Base-by-base conservation (phyloP, 1,140 invertebrate genomes). In the Leptinotarsa undecemlineata region DNA sequence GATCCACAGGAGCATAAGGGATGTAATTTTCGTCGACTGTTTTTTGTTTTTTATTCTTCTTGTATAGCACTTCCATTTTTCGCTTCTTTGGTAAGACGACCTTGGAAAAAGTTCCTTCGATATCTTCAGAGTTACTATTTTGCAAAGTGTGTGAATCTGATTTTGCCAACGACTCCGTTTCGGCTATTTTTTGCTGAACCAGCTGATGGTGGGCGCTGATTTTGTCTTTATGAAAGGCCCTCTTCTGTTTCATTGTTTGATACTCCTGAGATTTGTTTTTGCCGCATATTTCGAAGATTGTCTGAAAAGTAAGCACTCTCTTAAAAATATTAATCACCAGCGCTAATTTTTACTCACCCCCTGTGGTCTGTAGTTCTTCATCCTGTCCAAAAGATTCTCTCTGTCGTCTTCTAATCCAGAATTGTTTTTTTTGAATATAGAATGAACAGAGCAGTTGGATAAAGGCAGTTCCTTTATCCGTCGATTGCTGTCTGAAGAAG, bases 231-330 rank as follows among this genome's bases (percentile, higher is more conserved):
- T 94, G 87, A 82, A 90, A 86, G 75, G 87, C 79, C 68, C 92
- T 87, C 84, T 93, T 94, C 15, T 87, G 85, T 85, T 93, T 92
- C 93, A 94, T 94, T 0, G 91, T 88, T 68, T 89, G 78, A 79
- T 91, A 91, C 81, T 91, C 90, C 2, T 88, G 86, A 0, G 92
- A 94, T 76, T 95, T 95, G 71, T 92, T 90, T 73, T 93, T 95
- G 6, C 90, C 89, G 72, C 94, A 93, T 33, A 98, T 89, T 87
- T 99, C 97, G 87, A 99, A 97, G 80, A 99, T 94, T 13, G 96
- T 99, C 95, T 98, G 82, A 48, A 90, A 89, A 76, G 33, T 42
- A 42, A 11, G 26, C 26, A 42, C 33, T 3, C 6, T 42, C 33
- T 42, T 71, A 14, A 57, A 57, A 57, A 57, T 23, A 57, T 17